Base-by-base conservation (phyloP, 2,888 invertebrate species). In the Stenotaenia linearis region DNA sequence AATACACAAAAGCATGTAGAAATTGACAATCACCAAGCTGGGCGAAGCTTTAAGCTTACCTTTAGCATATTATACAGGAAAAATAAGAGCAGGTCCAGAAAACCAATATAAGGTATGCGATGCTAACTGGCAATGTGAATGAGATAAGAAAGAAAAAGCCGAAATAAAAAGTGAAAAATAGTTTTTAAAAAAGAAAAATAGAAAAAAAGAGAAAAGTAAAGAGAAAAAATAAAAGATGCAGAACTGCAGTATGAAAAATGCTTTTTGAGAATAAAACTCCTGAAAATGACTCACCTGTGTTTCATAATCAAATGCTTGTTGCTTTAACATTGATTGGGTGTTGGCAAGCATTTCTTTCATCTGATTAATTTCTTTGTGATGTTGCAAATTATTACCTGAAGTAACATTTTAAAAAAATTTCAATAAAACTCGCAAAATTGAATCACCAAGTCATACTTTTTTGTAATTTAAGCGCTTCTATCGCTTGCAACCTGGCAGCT, bases 321-420 rank as follows among this genome's bases (percentile, higher is more conserved):
- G 87, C 77, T 89, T 88, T 15, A 90, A 84, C 82, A 88, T 88
- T 76, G 89, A 89, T 83, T 90, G 89, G 18, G 88, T 88, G 78
- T 86, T 86, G 75, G 88, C 88, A 79, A 90, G 86, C 80, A 89
- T 86, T 80, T 86, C 86, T 82, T 89, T 89, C 79, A 90, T 84
- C 81, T 89, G 89, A 1, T 86, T 84, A n/a, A 89, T 86, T 84
- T 90, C 90, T 37, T 87, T 86, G 80, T 88, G 86, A 84, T 90
- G 89, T 80, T 89, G 89, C 79, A 89, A 88, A 86, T 89, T 89
- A 81, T 88, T 88, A 84, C 87, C 90, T 90, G 83, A 21, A 85
- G 84, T 78, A 78, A 77, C 80, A 76, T 50, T 40, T n/a, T n/a
- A n/a, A n/a, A n/a, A n/a, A n/a, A n/a, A n/a, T n/a, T n/a, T n/a